These are phyloP conservation scores for Varroa destructor DNA, from an alignment of 1,140 invertebrate genomes.

Conservation along the genomic window DNA sequence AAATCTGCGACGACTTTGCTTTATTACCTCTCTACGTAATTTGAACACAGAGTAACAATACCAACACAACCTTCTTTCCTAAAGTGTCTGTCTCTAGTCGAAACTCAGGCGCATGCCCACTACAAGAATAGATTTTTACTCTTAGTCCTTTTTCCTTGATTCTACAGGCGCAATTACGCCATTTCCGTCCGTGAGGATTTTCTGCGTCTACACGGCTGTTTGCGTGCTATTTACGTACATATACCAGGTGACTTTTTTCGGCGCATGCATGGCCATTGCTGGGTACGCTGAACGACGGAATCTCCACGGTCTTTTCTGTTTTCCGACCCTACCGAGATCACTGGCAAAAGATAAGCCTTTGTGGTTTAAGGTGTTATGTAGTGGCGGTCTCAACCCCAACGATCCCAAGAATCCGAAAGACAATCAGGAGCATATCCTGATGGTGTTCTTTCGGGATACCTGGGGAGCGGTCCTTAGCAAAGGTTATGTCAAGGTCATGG, in stretches of 20 bases:
- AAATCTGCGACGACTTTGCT: no score
- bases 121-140: no score
- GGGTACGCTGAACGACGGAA: constrained; percentile 76
- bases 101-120: no score
- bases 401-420: constrained; percentile 71
- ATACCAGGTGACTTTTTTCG: constrained; percentile 89
- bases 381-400: constrained; percentile 63
- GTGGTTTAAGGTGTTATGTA: constrained; percentile 63
- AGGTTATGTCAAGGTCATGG: constrained; percentile 55
- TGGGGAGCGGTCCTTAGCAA: constrained; percentile 62
- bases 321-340: constrained; percentile 40
- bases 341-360: constrained; percentile 58
- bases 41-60: no score
- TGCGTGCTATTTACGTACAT: constrained; percentile 83
- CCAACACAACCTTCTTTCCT: no score
- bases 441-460: constrained; percentile 74
- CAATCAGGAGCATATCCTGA: constrained; percentile 70
- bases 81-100: no score
- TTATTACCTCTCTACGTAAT: no score
- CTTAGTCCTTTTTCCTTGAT: no score
- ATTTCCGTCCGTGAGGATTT: constrained; percentile 74
- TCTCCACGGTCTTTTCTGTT: constrained; percentile 61
- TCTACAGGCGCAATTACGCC: constrained; percentile 62
- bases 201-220: constrained; percentile 86
- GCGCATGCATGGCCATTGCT: constrained; percentile 72